phyloP scores from a whole-genome alignment of 2,888 invertebrate genomes.

The Eurois occulta region DNA sequence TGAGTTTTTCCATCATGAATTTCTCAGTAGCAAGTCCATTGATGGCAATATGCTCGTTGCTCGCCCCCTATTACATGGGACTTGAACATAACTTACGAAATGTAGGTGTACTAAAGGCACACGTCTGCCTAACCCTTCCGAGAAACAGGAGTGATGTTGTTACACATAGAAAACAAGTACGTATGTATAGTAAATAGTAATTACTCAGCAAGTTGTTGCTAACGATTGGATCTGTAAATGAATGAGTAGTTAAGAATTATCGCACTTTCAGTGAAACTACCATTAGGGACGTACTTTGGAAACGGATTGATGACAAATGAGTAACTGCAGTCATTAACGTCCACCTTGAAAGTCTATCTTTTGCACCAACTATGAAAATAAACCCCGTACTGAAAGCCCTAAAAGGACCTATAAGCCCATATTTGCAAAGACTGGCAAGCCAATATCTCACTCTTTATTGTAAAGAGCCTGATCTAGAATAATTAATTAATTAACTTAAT shows the following conservation, averaged over 20 bases:
- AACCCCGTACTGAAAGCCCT: neutral
- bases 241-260: slow-evolving; percentile 6
- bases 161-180: neutral
- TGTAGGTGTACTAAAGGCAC: neutral
- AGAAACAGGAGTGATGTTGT: neutral
- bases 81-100: neutral
- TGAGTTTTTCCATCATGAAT: neutral
- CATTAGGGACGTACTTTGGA: neutral
- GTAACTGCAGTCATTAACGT: neutral
- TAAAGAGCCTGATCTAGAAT: neutral
- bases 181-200: neutral
- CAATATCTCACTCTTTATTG: neutral
- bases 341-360: neutral
- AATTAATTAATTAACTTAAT: no score
- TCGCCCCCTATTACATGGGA: neutral
- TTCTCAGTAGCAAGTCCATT: neutral
- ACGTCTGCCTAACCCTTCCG: neutral
- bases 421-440: neutral
- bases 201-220: neutral
- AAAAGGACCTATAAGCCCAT: neutral
- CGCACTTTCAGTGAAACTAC: neutral
- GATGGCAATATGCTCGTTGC: neutral
- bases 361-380: neutral
- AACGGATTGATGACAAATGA: neutral
- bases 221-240: neutral